Percentiles rank a stretch among this genome's conserved stretches.
Evolutionary conservation across 1,140 invertebrate species (phyloP).

Genomic region (Orchestia grillus): DNA sequence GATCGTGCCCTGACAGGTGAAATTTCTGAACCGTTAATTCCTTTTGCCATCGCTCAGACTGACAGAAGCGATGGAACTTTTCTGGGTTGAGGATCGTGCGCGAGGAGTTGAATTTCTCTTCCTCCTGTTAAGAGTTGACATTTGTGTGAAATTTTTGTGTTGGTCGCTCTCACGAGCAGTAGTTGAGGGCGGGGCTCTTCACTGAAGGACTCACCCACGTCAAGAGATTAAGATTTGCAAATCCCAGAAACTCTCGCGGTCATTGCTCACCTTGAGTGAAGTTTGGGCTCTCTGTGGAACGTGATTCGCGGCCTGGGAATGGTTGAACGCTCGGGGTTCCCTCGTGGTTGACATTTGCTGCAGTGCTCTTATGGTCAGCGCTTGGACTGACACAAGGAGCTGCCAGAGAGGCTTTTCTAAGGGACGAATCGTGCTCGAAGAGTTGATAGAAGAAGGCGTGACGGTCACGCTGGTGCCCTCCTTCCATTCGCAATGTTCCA

Average conservation of each 20-base stretch:
- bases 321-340: neutral
- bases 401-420: constrained; percentile 51
- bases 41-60: constrained; percentile 28
- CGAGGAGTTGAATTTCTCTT: constrained; percentile 44
- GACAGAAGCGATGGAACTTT: constrained; percentile 32
- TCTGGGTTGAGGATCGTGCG: neutral
- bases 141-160: neutral
- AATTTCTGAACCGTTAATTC: constrained; percentile 54
- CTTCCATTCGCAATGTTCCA: constrained; percentile 55
- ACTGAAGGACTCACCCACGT: constrained; percentile 12
- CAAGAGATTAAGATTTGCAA: neutral
- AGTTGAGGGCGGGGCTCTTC: constrained; percentile 21
- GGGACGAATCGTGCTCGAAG: constrained; percentile 50
- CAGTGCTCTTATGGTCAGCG: constrained; percentile 47
- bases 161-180: neutral
- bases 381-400: constrained; percentile 49
- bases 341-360: constrained; percentile 41
- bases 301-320: constrained; percentile 42
- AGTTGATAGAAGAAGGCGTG: constrained; percentile 55
- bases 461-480: constrained; percentile 53
- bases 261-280: constrained; percentile 27
- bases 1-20: constrained; percentile 36
- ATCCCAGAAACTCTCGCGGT: constrained; percentile 3
- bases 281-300: neutral
- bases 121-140: neutral